A percentile compares a stretch with the other conserved stretches of the same genome.
Conservation (phyloP, 2,113 vertebrate genomes). For the Odocoileus virginianus region DNA sequence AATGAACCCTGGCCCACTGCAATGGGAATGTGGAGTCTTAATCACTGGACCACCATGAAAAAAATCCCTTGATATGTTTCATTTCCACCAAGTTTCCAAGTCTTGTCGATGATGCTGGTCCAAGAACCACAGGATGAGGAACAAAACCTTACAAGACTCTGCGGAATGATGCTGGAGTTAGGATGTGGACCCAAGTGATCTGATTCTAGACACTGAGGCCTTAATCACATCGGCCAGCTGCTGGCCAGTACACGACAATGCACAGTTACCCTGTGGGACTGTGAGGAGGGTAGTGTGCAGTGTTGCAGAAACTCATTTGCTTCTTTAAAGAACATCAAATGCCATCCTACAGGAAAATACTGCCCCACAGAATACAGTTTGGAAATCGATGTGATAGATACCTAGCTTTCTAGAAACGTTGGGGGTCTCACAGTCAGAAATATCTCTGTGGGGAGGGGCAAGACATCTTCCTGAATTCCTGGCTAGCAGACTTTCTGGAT, state of each 20-base stretch:
- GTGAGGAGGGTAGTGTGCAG: too few relatives aligned
- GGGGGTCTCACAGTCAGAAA: neutral
- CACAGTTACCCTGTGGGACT: neutral
- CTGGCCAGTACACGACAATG: neutral
- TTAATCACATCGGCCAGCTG: neutral
- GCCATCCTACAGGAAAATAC: neutral
- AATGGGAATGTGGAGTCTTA: neutral
- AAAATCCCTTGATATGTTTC: neutral
- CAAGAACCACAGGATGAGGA: neutral
- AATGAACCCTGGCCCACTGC: neutral
- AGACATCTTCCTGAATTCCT: neutral
- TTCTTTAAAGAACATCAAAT: neutral
- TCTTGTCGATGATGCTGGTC: neutral
- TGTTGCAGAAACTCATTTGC: neutral
- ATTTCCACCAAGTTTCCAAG: neutral
- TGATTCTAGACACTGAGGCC: neutral
- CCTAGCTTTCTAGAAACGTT: neutral
- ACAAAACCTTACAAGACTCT: neutral
- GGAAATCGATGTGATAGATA: neutral
- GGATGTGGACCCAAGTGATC: neutral
- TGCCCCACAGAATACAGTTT: neutral
- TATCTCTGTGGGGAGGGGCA: neutral
- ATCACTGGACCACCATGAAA: neutral
- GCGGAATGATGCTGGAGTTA: neutral
- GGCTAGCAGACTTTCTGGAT: neutral